Evolutionary conservation across 2,113 vertebrate species (phyloP).

Genomic region (Mohoua ochrocephala): DNA sequence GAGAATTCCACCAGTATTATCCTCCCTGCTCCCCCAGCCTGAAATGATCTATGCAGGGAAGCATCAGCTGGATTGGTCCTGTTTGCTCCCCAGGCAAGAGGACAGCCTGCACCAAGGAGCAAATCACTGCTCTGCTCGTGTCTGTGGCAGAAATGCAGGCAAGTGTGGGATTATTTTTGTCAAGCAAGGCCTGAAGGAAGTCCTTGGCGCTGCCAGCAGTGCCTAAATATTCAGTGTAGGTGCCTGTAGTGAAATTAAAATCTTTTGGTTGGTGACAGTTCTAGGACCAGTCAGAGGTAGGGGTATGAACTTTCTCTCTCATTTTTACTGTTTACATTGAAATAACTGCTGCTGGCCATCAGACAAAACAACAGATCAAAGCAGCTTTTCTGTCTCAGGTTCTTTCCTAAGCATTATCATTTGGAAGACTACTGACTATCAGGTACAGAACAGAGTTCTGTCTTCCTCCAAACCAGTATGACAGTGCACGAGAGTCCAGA

Average conservation of each 20-base stretch:
- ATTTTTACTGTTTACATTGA: not conserved
- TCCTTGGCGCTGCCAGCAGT: not conserved
- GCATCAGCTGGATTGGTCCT: not conserved
- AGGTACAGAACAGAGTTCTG: not conserved
- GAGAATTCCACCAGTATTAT: not conserved
- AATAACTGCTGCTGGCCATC: not conserved
- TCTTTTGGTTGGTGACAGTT: not conserved
- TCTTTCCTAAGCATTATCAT: not conserved
- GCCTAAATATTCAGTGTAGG: not conserved
- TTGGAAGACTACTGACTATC: not conserved
- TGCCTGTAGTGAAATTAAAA: not conserved
- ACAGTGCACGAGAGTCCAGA: not conserved
- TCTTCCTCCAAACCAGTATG: not conserved
- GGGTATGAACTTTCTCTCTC: not conserved
- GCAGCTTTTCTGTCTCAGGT: not conserved
- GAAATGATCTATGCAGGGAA: not conserved
- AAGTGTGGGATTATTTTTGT: not conserved
- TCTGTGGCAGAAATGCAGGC: not conserved
- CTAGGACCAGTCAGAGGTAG: not conserved
- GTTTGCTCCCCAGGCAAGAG: not conserved
- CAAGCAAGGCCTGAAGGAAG: not conserved
- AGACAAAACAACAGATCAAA: not conserved
- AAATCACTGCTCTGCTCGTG: accelerated
- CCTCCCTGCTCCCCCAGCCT: not conserved
- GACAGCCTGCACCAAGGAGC: not conserved